Base-by-base conservation (phyloP, 30 jellyfish, hydroid and myxozoan species). In the Aurelia sp. region DNA sequence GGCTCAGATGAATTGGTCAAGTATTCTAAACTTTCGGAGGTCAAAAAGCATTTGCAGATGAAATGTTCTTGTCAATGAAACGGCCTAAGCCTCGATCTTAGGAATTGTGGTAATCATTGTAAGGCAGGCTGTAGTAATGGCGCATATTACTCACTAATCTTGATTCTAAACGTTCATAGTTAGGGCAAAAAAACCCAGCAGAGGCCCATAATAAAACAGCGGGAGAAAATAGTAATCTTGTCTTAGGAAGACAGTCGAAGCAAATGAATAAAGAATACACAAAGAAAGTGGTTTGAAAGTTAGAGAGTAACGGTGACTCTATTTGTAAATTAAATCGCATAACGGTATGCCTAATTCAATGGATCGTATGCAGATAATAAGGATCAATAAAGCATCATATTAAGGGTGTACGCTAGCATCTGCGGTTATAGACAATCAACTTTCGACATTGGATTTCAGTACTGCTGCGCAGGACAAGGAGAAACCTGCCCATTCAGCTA, bases 391-490 rank as follows among this genome's bases (percentile, higher is more conserved):
- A 57, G 86, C 86, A 76, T 59, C 60, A 16, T 40, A 60, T 76
- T 58, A 76, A 55, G 86, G 66, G 76, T 60, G 64, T 35, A 76
- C 48, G 86, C 27, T 76, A 23, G 76, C 76, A 57, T 74, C 62
- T 62, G 64, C 76, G 76, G 73, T 57, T 53, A 20, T 22, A 74
- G 85, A 74, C 85, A 74, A 74, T 74, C 78, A 57, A 4, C 48
- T 66, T 31, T 57, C 66, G 76, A 40, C 58, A 62, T 19, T 62
- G 37, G 86, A 63, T 58, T 62, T 65, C 44, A 15, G 55, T 20
- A 48, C 86, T 41, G 86, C 86, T 76, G 86, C 86, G 86, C 76
- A 76, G 86, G 30, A 76, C 64, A 53, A 76, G 62, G 61, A 76
- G 65, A 13, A 27, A 59, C 57, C 75, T 31, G 76, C 41, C 76